These are phyloP conservation scores for Trachelus iudaicus DNA, from an alignment of 2,888 invertebrate genomes.

Conservation along the genomic window DNA sequence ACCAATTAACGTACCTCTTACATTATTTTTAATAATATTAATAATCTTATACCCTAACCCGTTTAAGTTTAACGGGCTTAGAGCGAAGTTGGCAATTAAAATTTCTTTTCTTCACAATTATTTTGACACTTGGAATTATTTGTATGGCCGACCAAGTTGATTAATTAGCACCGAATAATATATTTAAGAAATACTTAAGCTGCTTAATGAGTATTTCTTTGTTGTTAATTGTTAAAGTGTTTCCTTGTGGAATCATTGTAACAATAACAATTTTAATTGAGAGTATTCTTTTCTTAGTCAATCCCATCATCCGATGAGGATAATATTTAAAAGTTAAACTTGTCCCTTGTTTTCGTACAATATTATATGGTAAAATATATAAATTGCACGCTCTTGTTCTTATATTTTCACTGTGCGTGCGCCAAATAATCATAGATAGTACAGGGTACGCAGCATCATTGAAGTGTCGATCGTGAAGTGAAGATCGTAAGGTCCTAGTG, in stretches of 20 bases:
- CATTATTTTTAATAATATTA: neutral
- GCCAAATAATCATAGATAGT: neutral
- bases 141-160: neutral
- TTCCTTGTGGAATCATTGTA: neutral
- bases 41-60: neutral
- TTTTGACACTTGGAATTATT: neutral
- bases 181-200: neutral
- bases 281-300: slow-evolving; percentile 8
- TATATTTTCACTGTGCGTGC: neutral
- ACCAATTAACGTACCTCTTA: neutral
- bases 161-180: neutral
- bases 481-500: neutral
- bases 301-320: neutral
- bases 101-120: neutral
- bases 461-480: neutral
- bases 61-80: neutral
- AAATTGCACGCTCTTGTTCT: neutral
- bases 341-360: neutral
- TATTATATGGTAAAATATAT: neutral
- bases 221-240: neutral
- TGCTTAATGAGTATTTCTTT: neutral
- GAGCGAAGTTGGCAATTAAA: neutral
- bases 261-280: neutral
- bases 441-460: neutral
- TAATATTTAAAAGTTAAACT: neutral